phyloP scores from a whole-genome alignment of 2,888 invertebrate genomes.

The Halictus ligatus region DNA sequence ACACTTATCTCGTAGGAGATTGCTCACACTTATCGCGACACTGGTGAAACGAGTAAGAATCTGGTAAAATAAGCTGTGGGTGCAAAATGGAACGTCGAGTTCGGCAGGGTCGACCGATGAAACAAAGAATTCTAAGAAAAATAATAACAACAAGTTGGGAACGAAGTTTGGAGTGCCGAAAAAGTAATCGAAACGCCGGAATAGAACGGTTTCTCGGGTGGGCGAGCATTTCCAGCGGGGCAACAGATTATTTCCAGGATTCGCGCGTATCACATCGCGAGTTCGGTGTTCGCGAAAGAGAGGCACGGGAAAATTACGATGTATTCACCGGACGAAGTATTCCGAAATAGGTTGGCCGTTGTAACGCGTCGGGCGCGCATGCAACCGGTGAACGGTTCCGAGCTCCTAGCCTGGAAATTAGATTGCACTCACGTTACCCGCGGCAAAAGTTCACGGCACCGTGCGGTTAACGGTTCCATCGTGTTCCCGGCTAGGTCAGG shows the following conservation, averaged over 20 bases:
- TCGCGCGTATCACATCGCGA: neutral
- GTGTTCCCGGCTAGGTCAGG: slow-evolving; percentile 59
- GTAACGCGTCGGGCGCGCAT: slow-evolving; percentile 35
- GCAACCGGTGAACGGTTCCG: slow-evolving; percentile 44
- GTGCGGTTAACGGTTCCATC: slow-evolving; percentile 62
- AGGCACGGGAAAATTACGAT: slow-evolving; percentile 32
- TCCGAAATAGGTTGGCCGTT: slow-evolving; percentile 46
- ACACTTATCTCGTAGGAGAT: too few relatives aligned
- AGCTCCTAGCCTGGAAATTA: slow-evolving; percentile 58
- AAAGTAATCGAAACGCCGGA: too few relatives aligned
- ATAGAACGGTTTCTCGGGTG: neutral
- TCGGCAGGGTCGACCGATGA: too few relatives aligned
- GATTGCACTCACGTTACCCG: slow-evolving; percentile 65
- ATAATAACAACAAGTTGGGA: too few relatives aligned
- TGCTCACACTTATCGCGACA: too few relatives aligned
- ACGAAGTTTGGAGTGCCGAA: too few relatives aligned
- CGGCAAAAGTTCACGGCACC: slow-evolving; percentile 65
- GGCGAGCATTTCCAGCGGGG: neutral
- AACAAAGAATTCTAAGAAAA: too few relatives aligned
- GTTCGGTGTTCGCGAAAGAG: neutral
- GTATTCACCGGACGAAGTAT: slow-evolving; percentile 48
- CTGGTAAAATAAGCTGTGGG: too few relatives aligned
- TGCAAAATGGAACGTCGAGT: too few relatives aligned
- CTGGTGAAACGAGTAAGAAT: too few relatives aligned
- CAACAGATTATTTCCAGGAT: neutral